Conservation (phyloP, 2,113 vertebrate species). For the Gymnorhina tibicen region DNA sequence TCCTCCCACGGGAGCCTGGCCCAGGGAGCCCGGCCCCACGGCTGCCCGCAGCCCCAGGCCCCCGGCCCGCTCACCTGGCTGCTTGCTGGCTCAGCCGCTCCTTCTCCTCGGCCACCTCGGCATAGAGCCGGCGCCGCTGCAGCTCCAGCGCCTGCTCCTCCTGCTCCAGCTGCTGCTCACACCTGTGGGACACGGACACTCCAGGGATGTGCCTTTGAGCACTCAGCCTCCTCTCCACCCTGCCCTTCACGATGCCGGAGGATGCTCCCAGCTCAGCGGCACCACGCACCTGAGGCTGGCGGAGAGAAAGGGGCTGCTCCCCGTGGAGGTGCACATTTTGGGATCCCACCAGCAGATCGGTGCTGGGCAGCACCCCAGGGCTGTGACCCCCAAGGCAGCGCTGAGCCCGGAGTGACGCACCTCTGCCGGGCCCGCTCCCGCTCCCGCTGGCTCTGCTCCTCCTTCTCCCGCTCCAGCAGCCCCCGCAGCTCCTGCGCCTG, state of each 20-base stretch:
- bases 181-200: constrained; percentile 56
- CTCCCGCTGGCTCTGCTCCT: constrained; percentile 83
- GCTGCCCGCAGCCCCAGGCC: background rate
- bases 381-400: fast-evolving
- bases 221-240: fast-evolving
- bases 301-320: background rate
- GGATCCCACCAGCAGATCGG: fast-evolving
- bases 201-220: fast-evolving
- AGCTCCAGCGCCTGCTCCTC: constrained; percentile 87
- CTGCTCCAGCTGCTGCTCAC: constrained; percentile 90
- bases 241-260: fast-evolving
- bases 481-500: constrained; percentile 83
- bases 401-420: background rate
- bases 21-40: background rate
- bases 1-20: fast-evolving
- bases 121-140: constrained; percentile 84
- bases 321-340: fast-evolving
- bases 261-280: fast-evolving
- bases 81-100: constrained; percentile 86
- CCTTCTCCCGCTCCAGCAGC: constrained; percentile 82
- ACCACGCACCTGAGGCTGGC: fast-evolving
- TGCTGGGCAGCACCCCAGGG: background rate
- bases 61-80: constrained; percentile 72
- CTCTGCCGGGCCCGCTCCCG: constrained; percentile 82
- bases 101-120: constrained; percentile 88